Percentiles rank a stretch among this genome's conserved stretches.
Evolutionary conservation across 2,888 invertebrate species (phyloP).

Genomic region (Eudemis profundana): DNA sequence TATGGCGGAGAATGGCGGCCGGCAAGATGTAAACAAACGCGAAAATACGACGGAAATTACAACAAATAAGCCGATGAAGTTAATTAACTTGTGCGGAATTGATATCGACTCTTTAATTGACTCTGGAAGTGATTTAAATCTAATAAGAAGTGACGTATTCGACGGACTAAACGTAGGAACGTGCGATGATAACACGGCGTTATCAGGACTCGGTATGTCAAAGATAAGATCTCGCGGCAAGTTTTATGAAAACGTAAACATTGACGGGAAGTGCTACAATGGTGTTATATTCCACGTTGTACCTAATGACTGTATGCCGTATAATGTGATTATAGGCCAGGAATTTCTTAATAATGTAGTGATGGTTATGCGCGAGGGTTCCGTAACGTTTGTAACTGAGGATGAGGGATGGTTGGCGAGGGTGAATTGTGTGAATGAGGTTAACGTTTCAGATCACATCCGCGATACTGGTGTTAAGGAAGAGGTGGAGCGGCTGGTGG

Average conservation of each 20-base stretch:
- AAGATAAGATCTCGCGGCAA: slow-evolving; percentile 7
- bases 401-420: slow-evolving; percentile 12
- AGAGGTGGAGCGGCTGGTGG: slow-evolving; percentile 16
- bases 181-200: slow-evolving; percentile 5
- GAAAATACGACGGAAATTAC: background rate
- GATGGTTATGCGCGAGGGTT: slow-evolving; percentile 67
- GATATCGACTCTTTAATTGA: slow-evolving; percentile 1
- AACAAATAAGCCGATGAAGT: slow-evolving; percentile 2
- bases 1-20: background rate
- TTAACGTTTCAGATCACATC: slow-evolving; percentile 18
- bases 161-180: slow-evolving; percentile 3
- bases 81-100: slow-evolving; percentile 6
- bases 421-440: slow-evolving; percentile 12
- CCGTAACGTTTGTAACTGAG: slow-evolving; percentile 2
- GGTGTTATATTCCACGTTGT: slow-evolving; percentile 1
- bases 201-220: slow-evolving; percentile 7
- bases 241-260: background rate
- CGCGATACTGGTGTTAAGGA: background rate
- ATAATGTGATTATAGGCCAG: slow-evolving; percentile 9
- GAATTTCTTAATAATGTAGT: slow-evolving; percentile 65
- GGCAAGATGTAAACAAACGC: slow-evolving; percentile 10
- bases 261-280: slow-evolving; percentile 2
- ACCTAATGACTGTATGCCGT: slow-evolving; percentile 15
- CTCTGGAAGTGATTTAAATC: slow-evolving; percentile 1
- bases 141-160: background rate